These are phyloP conservation scores for Leucophenga maculata DNA, from an alignment of 2,888 invertebrate genomes.

Conservation along the genomic window DNA sequence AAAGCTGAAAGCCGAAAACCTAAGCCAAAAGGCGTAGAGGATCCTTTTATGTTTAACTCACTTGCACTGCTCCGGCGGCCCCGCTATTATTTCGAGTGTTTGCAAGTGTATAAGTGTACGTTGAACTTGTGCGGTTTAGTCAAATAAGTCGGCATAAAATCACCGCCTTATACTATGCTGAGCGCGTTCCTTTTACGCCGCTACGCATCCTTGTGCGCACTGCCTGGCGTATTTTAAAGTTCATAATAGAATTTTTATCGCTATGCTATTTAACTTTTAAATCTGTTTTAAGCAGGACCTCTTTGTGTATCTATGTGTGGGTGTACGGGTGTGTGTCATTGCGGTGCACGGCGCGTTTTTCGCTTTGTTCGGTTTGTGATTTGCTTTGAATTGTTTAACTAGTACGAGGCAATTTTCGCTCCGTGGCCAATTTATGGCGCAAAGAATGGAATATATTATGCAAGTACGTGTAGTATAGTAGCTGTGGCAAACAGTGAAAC, in stretches of 20 bases:
- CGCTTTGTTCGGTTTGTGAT: background rate
- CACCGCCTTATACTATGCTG: background rate
- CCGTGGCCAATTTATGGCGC: background rate
- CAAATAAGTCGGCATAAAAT: too few relatives aligned
- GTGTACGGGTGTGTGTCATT: too few relatives aligned
- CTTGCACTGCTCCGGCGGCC: background rate
- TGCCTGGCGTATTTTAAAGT: conserved; percentile 62
- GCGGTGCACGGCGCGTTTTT: background rate
- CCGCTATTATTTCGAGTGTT: background rate
- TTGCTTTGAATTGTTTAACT: background rate
- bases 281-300: conserved; percentile 16
- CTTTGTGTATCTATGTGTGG: background rate
- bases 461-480: background rate
- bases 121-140: background rate
- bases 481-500: background rate
- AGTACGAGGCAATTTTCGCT: background rate
- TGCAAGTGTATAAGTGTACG: background rate
- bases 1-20: background rate
- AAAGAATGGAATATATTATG: background rate
- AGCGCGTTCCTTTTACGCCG: background rate
- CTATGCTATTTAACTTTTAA: conserved; percentile 12
- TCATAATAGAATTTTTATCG: conserved; percentile 67
- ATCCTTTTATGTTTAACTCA: background rate
- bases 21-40: conserved; percentile 5
- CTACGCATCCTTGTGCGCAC: background rate